Base-by-base conservation (phyloP, 2,888 invertebrate genomes). In the Melanotus villosus region DNA sequence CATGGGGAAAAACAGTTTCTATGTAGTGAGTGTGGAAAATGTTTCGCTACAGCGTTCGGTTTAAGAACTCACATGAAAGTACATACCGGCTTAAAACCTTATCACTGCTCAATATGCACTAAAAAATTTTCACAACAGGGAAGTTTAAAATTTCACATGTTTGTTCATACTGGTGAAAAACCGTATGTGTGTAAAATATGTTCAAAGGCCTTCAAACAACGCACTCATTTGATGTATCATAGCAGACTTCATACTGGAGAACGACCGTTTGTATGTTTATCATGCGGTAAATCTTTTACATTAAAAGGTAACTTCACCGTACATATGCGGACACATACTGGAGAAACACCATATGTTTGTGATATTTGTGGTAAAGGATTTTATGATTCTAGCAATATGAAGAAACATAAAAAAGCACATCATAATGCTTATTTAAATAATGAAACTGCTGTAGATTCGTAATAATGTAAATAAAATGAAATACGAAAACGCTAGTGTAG, bases 101-200 rank as follows among this genome's bases (percentile, higher is more conserved):
- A 81, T 64, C 75, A 74, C 7, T 80, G 80, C 60, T 69, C 63
- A 12, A 43, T 77, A 7, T 82, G 81, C 52, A 74, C 77, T 7
- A 80, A 80, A 60, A 72, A 76, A 2, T 82, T 81, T 58, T 75
- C 74, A 30, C 81, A 82, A 36, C 36, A 59, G 32, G 70, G 72
- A 2, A 64, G 67, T 30, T 65, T 72, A 16, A 67, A 72, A 41
- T 62, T 64, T 4, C 84, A 84, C 54, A 77, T 77, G 74, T 78
- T 82, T 6, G 79, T 81, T 6, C 84, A 84, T 43, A 84, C 83
- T 0, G 84, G 84, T 9, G 81, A 83, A 70, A 77, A 82, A 60
- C 84, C 84, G 1, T 85, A 82, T 62, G 80, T 80, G 34, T 86
- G 86, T 65, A 77, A 79, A 2, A 79, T 82, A 18, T 86, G 86